phyloP scores from a whole-genome alignment of 2,888 invertebrate species.

The Amblyjoppa fuscipennis region DNA sequence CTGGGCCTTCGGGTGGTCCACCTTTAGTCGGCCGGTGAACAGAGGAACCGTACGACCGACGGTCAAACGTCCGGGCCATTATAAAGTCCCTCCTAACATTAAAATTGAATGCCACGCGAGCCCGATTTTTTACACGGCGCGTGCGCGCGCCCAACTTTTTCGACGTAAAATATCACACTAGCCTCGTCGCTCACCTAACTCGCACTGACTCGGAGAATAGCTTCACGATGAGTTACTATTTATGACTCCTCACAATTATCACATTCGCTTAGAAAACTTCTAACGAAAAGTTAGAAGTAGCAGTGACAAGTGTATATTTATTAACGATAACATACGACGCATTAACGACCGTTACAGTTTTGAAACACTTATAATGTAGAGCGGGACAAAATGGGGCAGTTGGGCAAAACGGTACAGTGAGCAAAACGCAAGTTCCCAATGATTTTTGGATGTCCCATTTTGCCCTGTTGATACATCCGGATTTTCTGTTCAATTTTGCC shows the following conservation, averaged over 20 bases:
- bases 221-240: not conserved
- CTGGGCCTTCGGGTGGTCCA: slow-evolving; percentile 80
- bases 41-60: slow-evolving; percentile 10
- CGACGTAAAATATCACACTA: slow-evolving; percentile 17
- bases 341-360: no score
- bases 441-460: no score
- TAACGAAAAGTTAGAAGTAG: no score
- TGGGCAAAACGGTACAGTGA: no score
- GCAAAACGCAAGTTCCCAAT: no score
- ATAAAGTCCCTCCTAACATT: slow-evolving; percentile 47
- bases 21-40: slow-evolving; percentile 53
- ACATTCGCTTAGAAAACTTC: not conserved
- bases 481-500: no score
- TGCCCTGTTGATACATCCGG: no score
- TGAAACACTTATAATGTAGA: no score
- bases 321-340: no score
- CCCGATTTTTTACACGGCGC: slow-evolving; percentile 27
- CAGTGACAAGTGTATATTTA: no score
- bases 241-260: not conserved
- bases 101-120: slow-evolving; percentile 52
- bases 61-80: slow-evolving; percentile 19
- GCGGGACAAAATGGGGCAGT: no score
- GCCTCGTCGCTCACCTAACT: slow-evolving; percentile 15
- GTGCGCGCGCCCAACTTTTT: slow-evolving; percentile 5
- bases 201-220: not conserved